phyloP scores from a whole-genome alignment of 2,888 invertebrate species.

The Tachina lurida region DNA sequence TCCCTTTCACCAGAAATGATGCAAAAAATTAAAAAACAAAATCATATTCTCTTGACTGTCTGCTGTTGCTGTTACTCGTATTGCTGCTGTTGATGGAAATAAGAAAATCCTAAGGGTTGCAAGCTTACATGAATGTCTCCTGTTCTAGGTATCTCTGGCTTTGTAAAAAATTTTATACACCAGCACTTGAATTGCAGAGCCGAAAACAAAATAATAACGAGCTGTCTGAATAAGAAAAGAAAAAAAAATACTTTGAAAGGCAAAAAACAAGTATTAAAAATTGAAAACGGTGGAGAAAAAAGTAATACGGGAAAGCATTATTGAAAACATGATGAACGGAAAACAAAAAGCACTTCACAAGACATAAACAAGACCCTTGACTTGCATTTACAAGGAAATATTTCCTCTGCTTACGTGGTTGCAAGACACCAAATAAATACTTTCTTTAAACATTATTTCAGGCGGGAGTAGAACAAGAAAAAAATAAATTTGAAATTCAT shows the following conservation, averaged over 20 bases:
- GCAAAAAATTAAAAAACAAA: slow-evolving; percentile 31
- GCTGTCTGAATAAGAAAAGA: slow-evolving; percentile 60
- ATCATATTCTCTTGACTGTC: slow-evolving; percentile 65
- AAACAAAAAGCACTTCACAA: slow-evolving; percentile 70
- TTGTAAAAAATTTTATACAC: slow-evolving; percentile 19
- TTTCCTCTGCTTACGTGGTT: not conserved
- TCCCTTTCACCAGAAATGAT: slow-evolving; percentile 18
- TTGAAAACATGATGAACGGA: slow-evolving; percentile 60
- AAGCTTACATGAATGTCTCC: slow-evolving; percentile 1
- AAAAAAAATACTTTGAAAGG: slow-evolving; percentile 1
- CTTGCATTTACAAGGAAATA: slow-evolving; percentile 69
- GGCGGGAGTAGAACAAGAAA: not conserved
- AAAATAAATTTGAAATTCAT: slow-evolving; percentile 4
- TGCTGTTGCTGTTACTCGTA: slow-evolving; percentile 43
- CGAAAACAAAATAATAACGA: slow-evolving; percentile 69
- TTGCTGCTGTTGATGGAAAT: not conserved
- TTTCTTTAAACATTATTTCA: slow-evolving; percentile 1
- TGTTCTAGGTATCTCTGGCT: not conserved
- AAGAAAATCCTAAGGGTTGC: slow-evolving; percentile 40
- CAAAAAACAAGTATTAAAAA: slow-evolving; percentile 15
- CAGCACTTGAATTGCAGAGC: slow-evolving; percentile 68
- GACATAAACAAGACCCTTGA: slow-evolving; percentile 71
- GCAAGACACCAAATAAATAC: slow-evolving; percentile 23
- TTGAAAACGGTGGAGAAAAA: slow-evolving; percentile 4
- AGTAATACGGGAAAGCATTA: slow-evolving; percentile 10